Evolutionary conservation across 2,797 vertebrate species (phyloP).

Genomic region (Vultur gryphus): DNA sequence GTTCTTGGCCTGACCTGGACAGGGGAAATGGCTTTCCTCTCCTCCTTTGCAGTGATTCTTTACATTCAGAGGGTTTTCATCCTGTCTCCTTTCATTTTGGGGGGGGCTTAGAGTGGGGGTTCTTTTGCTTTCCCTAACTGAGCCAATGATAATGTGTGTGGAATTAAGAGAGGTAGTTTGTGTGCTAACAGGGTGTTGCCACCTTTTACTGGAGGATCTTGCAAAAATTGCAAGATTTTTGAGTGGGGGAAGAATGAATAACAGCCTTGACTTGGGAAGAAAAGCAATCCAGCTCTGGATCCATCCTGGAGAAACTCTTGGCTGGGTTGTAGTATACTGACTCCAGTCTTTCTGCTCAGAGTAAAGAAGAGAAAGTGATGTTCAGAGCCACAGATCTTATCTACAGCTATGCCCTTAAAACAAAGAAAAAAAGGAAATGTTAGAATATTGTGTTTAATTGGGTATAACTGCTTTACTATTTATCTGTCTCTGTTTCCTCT

Average conservation of each 20-base stretch:
- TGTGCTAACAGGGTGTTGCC: background rate
- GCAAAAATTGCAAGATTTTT: background rate
- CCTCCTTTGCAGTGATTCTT: background rate
- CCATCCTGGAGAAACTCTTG: background rate
- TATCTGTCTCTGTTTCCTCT: background rate
- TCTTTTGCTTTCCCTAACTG: background rate
- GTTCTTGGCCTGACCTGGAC: background rate
- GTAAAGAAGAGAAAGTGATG: background rate
- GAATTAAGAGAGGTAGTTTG: background rate
- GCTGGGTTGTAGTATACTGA: background rate
- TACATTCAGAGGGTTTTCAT: background rate
- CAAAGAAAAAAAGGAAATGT: background rate
- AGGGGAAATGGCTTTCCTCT: background rate
- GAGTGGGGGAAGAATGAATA: background rate
- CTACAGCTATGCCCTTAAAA: background rate
- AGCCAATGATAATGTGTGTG: background rate
- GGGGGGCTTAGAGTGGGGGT: rapidly evolving
- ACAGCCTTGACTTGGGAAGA: background rate
- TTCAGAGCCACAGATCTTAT: background rate
- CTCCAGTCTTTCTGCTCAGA: background rate
- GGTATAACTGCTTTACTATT: background rate
- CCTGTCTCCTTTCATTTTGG: background rate
- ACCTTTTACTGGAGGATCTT: background rate
- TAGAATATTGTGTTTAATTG: background rate
- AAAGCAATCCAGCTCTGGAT: background rate